Conservation (phyloP, 1,140 invertebrate species). For the Drosophila obscura region DNA sequence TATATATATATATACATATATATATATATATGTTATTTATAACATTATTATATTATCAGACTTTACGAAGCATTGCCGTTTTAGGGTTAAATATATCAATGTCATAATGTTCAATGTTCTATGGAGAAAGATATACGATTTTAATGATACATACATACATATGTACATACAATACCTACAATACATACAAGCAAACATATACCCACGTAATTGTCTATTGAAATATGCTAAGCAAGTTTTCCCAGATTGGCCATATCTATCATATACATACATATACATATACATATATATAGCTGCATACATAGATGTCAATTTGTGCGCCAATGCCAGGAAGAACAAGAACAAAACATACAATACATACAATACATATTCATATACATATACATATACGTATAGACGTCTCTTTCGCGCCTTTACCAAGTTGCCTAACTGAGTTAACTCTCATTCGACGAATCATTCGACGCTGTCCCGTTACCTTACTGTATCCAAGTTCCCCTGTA, state of each 20-base stretch:
- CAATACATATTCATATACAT: conserved; percentile 17
- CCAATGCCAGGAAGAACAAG: conserved; percentile 35
- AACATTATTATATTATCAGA: too few species aligned
- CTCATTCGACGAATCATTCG: conserved; percentile 25
- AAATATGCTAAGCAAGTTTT: conserved; percentile 26
- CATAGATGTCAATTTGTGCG: conserved; percentile 76
- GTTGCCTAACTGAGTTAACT: conserved; percentile 73
- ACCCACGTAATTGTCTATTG: conserved; percentile 37
- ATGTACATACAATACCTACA: not conserved
- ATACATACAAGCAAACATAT: conserved; percentile 6
- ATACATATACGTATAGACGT: conserved; percentile 25
- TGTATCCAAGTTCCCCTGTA: conserved; percentile 1
- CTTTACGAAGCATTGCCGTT: conserved; percentile 31
- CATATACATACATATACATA: conserved; percentile 22
- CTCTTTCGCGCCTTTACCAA: conserved; percentile 74
- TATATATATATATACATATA: not conserved
- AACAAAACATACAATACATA: not conserved
- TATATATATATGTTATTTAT: not conserved
- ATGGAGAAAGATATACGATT: conserved; percentile 51
- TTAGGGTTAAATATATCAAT: conserved; percentile 3
- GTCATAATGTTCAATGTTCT: conserved; percentile 12
- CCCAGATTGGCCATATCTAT: conserved; percentile 22
- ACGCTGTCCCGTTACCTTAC: not conserved
- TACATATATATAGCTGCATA: conserved; percentile 16
- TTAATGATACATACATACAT: conserved; percentile 32